Base-by-base conservation (phyloP, 2,888 invertebrate species). In the Drosophila dives region DNA sequence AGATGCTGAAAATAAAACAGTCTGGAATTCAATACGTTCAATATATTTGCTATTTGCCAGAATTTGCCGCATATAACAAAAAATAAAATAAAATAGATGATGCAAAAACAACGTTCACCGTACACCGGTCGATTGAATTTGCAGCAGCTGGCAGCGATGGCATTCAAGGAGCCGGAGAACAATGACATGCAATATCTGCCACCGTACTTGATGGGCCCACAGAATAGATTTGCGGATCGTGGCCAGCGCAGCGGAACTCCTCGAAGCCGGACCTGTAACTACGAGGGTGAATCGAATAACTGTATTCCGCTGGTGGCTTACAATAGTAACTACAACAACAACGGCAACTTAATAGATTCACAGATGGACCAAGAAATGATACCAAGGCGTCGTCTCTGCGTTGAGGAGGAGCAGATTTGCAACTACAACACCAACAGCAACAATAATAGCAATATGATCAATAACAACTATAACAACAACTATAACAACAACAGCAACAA, bases 71-170 rank as follows among this genome's bases (percentile, higher is more conserved):
- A 8, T 8, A 45, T 2, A 8, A 45, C 4, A 23, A 26, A 23
- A 15, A 15, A 4, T 8, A 15, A 23, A 11, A 10, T 45, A 23
- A 29, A 26, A 8, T 36, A 49, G n/a, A 56, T 56, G 23, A 86
- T 88, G 79, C 81, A 83, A 29, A 86, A 86, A 10, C 86, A 71
- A 50, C 86, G 84, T 26, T 88, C 79, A 7, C 86, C 84, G 2
- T 85, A 75, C 48, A 83, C 86, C 17, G 67, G 59, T 12, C 45
- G 60, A 33, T 55, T 83, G 17, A 83, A 75, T 55, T 26, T 70
- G 10, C 64, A 68, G 17, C 73, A 76, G 42, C 60, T 73, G 45
- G 74, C 70, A 23, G 55, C 69, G 4, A n/a, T 54, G 1, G 58
- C 42, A 1, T 54, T 67, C 5, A 63, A 51, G 20, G 20, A 45